A percentile compares a stretch with the other conserved stretches of the same genome.
Evolutionary conservation across 2,888 invertebrate genomes (phyloP).

Genomic region (Yponomeuta sedellus): DNA sequence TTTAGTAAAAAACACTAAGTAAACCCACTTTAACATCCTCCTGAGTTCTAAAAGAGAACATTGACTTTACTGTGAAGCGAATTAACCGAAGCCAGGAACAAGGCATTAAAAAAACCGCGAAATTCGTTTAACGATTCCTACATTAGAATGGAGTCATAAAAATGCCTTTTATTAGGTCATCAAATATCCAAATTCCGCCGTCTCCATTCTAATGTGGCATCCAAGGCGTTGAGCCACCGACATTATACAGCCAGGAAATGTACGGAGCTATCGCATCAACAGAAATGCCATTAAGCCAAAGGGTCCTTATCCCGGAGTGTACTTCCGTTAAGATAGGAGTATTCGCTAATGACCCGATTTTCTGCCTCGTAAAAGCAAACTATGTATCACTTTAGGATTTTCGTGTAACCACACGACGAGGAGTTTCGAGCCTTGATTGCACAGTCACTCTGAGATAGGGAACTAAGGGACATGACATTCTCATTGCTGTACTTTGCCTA

Average conservation of each 20-base stretch:
- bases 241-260: slow-evolving; percentile 17
- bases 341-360: slow-evolving; percentile 59
- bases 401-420: not conserved
- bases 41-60: too few relatives aligned
- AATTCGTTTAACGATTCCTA: not conserved
- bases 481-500: too few relatives aligned
- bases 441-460: not conserved
- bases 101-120: not conserved
- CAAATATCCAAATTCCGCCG: not conserved
- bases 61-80: not conserved
- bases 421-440: not conserved
- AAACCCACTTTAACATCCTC: too few relatives aligned
- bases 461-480: too few relatives aligned
- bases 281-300: slow-evolving; percentile 52
- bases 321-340: slow-evolving; percentile 46
- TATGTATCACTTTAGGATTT: slow-evolving; percentile 12
- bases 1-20: too few relatives aligned
- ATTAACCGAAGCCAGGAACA: not conserved
- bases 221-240: not conserved
- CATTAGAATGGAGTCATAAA: not conserved
- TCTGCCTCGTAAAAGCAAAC: slow-evolving; percentile 44
- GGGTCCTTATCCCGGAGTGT: slow-evolving; percentile 53
- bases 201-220: slow-evolving; percentile 2
- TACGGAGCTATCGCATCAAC: slow-evolving; percentile 39
- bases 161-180: not conserved